Conservation (phyloP, 2,888 invertebrate species). For the Melanostoma mellinum region DNA sequence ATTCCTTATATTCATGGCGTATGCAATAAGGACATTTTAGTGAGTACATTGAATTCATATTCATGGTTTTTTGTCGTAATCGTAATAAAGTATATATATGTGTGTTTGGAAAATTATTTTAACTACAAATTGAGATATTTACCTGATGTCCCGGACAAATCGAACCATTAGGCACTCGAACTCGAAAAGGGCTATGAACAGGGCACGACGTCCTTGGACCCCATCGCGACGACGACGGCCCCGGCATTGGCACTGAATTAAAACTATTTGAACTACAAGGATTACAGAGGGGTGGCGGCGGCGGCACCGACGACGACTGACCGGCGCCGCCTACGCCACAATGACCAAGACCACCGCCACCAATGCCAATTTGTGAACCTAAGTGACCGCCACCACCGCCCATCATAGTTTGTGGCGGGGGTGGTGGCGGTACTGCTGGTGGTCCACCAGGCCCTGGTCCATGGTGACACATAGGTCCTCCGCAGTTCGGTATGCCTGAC, state of each 20-base stretch:
- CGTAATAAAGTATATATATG: background rate
- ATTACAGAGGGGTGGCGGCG: conserved; percentile 82
- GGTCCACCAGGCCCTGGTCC: conserved; percentile 77
- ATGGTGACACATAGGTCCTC: conserved; percentile 78
- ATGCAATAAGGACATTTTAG: background rate
- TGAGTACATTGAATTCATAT: too few relatives aligned
- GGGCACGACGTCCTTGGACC: conserved; percentile 82
- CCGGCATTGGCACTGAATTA: conserved; percentile 81
- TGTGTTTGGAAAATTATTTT: background rate
- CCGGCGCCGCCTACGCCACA: conserved; percentile 78
- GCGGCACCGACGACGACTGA: conserved; percentile 78
- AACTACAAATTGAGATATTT: conserved; percentile 71
- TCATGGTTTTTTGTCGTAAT: too few relatives aligned
- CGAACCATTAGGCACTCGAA: conserved; percentile 82
- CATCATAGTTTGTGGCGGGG: conserved; percentile 80
- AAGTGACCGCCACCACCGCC: conserved; percentile 75
- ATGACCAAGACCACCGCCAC: conserved; percentile 79
- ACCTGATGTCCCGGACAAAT: conserved; percentile 83
- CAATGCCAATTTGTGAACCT: conserved; percentile 78
- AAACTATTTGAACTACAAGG: conserved; percentile 82
- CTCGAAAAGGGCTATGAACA: conserved; percentile 82
- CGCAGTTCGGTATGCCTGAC: conserved; percentile 78
- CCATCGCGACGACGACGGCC: conserved; percentile 81
- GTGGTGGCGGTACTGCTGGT: conserved; percentile 75
- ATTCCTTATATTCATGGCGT: conserved; percentile 12